Base-by-base conservation (phyloP, 2,888 invertebrate species). In the Patella depressa region DNA sequence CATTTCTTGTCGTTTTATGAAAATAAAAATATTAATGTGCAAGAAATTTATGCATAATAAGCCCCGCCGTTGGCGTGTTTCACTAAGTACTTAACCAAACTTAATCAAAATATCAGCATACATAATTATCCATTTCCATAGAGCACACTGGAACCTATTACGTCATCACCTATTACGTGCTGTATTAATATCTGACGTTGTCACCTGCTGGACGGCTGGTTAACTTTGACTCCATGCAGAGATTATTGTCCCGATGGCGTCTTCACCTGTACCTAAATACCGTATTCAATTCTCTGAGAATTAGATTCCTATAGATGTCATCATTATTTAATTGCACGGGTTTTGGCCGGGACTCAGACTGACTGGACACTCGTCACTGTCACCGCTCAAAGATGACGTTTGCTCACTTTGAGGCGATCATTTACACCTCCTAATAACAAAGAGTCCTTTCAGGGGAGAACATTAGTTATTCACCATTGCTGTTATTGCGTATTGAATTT, bases 311-410 rank as follows among this genome's bases (percentile, higher is more conserved):
- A 19, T 65, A 65, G 19, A 65, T 65, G 65, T 65, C 65, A 45
- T 45, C 45, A 65, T 65, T 65, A 65, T 65, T 65, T 65, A 65
- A 65, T 65, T 65, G 65, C 24, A 45, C 24, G 24, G 19, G 19
- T 65, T 24, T 65, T 11, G 24, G 24, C 17, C 14, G 14, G 65
- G 24, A 12, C 65, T 24, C 2, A 24, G 19, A 24, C 65, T 65
- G 24, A 65, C 65, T 65, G 65, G 65, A 65, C 65, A 65, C 65
- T 65, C 65, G 65, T 65, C 65, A 65, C 65, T 65, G 65, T 65
- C 65, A 65, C 24, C 65, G 24, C 24, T 65, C 65, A 65, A 65
- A 19, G 65, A 65, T 65, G 65, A 65, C 65, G 65, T 24, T 65
- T 65, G 65, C 65, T 65, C 65, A 65, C 65, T 65, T 65, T 24